phyloP scores from a whole-genome alignment of 2,888 invertebrate genomes.

The Rhyacophila evoluta region DNA sequence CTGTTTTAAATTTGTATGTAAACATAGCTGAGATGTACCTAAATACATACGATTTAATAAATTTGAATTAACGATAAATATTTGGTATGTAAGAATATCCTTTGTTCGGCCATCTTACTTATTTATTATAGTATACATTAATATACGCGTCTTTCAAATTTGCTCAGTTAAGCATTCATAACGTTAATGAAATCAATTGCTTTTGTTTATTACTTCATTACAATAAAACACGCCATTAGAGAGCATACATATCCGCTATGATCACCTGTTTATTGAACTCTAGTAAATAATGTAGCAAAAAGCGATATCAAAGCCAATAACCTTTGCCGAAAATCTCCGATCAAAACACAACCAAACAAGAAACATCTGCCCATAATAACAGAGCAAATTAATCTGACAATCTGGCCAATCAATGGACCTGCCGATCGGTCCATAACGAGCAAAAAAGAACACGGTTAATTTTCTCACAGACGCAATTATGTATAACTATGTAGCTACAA shows the following conservation, averaged over 20 bases:
- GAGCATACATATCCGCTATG: neutral
- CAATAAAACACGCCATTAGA: neutral
- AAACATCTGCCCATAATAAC: neutral
- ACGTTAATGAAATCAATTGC: neutral
- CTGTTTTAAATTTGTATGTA: too few species aligned
- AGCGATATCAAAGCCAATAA: neutral
- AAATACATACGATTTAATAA: too few species aligned
- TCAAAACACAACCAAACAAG: slow-evolving; percentile 20
- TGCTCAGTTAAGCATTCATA: too few species aligned
- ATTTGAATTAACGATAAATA: too few species aligned
- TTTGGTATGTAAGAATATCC: too few species aligned
- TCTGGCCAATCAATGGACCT: slow-evolving; percentile 30
- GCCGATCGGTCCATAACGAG: slow-evolving; percentile 3
- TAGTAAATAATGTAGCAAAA: neutral
- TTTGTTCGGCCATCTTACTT: too few species aligned
- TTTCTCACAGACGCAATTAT: slow-evolving; percentile 31
- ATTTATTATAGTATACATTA: too few species aligned
- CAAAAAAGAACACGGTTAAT: slow-evolving; percentile 23
- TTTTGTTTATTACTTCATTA: neutral
- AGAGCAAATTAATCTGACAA: slow-evolving; percentile 15
- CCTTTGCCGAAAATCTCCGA: neutral
- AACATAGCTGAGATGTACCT: too few species aligned
- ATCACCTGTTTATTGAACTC: slow-evolving; percentile 19
- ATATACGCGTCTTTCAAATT: too few species aligned
- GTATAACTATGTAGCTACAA: slow-evolving; percentile 28